Evolutionary conservation across 2,888 invertebrate species (phyloP).

Genomic region (Euzophera pinguis): DNA sequence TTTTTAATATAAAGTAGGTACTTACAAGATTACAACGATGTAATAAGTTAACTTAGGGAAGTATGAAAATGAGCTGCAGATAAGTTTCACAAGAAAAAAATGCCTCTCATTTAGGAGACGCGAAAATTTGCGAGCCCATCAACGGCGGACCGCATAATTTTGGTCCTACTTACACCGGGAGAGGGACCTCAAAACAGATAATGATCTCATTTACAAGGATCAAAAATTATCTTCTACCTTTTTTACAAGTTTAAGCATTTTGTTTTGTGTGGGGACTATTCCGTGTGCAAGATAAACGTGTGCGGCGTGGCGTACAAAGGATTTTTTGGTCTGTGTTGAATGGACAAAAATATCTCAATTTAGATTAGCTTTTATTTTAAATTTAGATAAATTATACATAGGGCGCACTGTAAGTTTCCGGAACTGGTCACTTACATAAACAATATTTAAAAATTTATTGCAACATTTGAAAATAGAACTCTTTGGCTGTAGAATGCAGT

Average conservation of each 20-base stretch:
- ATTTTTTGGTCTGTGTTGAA: slow-evolving; percentile 3
- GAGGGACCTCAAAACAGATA: slow-evolving; percentile 23
- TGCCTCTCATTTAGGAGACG: slow-evolving; percentile 25
- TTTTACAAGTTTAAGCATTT: slow-evolving; percentile 27
- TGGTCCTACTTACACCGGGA: slow-evolving; percentile 19
- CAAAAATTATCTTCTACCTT: slow-evolving; percentile 16
- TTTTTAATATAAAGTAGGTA: not conserved
- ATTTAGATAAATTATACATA: too few species aligned
- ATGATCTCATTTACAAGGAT: slow-evolving; percentile 26
- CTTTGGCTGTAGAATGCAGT: too few species aligned
- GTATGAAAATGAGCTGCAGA: slow-evolving; percentile 18
- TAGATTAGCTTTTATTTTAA: too few species aligned
- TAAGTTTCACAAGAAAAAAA: slow-evolving; percentile 23
- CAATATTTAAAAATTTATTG: too few species aligned
- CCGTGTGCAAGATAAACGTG: slow-evolving; percentile 18
- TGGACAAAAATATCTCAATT: not conserved
- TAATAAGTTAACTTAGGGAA: slow-evolving; percentile 14
- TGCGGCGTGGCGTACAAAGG: not conserved
- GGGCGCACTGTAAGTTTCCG: too few species aligned
- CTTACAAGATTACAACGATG: not conserved
- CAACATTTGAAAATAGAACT: too few species aligned
- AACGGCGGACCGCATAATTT: slow-evolving; percentile 24
- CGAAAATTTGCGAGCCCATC: slow-evolving; percentile 29
- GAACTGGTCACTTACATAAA: too few species aligned
- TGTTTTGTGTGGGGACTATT: slow-evolving; percentile 19